Evolutionary conservation across 2,113 vertebrate species (phyloP).

Genomic region (Hydrolagus affinis): DNA sequence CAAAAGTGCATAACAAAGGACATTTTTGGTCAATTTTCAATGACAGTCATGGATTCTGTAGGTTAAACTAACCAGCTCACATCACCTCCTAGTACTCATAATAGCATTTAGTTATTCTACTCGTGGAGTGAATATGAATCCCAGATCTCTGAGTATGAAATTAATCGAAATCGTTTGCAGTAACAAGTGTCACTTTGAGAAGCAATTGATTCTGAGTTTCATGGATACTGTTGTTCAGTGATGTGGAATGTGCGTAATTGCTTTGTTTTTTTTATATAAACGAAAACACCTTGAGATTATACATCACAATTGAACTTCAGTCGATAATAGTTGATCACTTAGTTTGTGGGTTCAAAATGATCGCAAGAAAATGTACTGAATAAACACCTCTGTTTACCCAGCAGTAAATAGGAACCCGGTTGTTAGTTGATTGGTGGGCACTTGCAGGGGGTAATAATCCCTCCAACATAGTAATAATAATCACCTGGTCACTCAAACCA

Average conservation of each 20-base stretch:
- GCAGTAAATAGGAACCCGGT: too few relatives aligned
- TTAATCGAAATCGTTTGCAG: not conserved
- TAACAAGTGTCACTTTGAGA: not conserved
- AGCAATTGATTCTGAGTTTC: not conserved
- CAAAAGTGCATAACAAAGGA: too few relatives aligned
- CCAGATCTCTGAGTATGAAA: not conserved
- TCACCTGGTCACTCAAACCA: too few relatives aligned
- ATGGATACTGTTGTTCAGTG: not conserved
- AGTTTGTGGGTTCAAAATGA: not conserved
- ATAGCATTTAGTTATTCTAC: not conserved
- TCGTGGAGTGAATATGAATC: not conserved
- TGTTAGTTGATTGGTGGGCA: too few relatives aligned
- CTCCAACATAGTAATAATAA: too few relatives aligned
- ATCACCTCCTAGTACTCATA: not conserved
- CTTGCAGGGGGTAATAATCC: too few relatives aligned
- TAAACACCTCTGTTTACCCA: not conserved
- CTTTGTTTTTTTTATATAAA: not conserved
- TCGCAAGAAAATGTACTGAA: too few relatives aligned
- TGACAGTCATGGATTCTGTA: not conserved
- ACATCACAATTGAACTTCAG: not conserved
- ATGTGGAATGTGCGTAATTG: not conserved
- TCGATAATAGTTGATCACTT: conserved; percentile 2
- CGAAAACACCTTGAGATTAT: not conserved
- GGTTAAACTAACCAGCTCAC: not conserved
- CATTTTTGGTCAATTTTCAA: too few relatives aligned